Conservation (phyloP, 2,797 vertebrate species). For the Trichosurus vulpecula region DNA sequence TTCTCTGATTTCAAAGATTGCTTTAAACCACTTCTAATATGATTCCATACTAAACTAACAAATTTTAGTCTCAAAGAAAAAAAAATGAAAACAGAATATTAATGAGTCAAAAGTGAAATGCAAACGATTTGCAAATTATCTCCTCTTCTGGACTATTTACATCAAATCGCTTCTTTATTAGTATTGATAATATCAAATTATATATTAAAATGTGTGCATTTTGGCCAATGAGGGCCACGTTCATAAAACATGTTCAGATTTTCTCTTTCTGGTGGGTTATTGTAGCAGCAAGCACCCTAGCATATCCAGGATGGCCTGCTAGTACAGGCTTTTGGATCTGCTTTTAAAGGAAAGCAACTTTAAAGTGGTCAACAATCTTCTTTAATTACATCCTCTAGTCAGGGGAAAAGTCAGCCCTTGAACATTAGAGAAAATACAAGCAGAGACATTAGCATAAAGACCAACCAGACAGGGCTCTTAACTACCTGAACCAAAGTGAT, state of each 20-base stretch:
- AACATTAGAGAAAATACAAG: too few relatives aligned
- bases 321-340: too few relatives aligned
- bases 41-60: neutral
- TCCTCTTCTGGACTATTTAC: neutral
- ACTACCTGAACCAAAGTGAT: too few relatives aligned
- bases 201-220: neutral
- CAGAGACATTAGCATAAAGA: too few relatives aligned
- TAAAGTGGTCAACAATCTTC: too few relatives aligned
- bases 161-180: neutral
- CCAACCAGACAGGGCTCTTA: too few relatives aligned
- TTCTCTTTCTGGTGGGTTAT: neutral
- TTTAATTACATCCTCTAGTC: too few relatives aligned
- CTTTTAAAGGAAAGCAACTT: too few relatives aligned
- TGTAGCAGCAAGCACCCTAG: too few relatives aligned
- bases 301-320: too few relatives aligned
- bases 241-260: neutral
- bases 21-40: neutral
- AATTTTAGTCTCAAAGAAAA: neutral
- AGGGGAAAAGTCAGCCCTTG: too few relatives aligned
- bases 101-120: neutral
- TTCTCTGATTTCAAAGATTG: neutral
- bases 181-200: neutral
- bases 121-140: neutral
- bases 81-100: neutral
- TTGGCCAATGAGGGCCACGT: neutral